A percentile compares a stretch with the other conserved stretches of the same genome.
Evolutionary conservation across 2,113 vertebrate genomes (phyloP).

Genomic region (Axis porcinus): DNA sequence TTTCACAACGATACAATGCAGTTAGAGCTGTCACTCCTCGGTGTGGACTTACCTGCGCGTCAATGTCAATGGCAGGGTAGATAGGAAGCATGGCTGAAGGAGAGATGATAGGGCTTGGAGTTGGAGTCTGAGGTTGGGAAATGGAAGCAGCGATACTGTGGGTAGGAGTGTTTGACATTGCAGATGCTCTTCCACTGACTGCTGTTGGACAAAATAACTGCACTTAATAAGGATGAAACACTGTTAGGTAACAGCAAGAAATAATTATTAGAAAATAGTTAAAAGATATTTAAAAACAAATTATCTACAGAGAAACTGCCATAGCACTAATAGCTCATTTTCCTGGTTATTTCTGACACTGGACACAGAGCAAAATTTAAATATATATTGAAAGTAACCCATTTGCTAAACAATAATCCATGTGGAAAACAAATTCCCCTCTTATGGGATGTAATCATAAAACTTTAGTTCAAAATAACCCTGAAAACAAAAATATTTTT

Average conservation of each 20-base stretch:
- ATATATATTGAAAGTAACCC: background rate
- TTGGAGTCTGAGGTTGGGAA: conserved; percentile 92
- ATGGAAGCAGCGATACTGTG: conserved; percentile 92
- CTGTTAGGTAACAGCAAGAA: background rate
- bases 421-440: background rate
- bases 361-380: background rate
- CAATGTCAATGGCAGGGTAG: conserved; percentile 98
- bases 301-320: background rate
- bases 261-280: conserved; percentile 31
- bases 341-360: conserved; percentile 8
- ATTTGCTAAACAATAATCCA: conserved; percentile 40
- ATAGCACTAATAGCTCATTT: conserved; percentile 32
- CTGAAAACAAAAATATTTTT: conserved; percentile 47
- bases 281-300: background rate
- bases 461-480: conserved; percentile 47
- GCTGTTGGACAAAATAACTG: conserved; percentile 88
- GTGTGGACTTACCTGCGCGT: conserved; percentile 91
- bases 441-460: background rate
- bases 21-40: background rate
- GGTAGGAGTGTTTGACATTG: conserved; percentile 91
- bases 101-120: conserved; percentile 91
- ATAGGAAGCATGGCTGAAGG: conserved; percentile 96
- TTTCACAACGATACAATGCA: background rate
- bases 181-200: conserved; percentile 96
- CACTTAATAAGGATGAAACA: conserved; percentile 76